Evolutionary conservation across 1,140 invertebrate species (phyloP).

Genomic region (Grapholita molesta): DNA sequence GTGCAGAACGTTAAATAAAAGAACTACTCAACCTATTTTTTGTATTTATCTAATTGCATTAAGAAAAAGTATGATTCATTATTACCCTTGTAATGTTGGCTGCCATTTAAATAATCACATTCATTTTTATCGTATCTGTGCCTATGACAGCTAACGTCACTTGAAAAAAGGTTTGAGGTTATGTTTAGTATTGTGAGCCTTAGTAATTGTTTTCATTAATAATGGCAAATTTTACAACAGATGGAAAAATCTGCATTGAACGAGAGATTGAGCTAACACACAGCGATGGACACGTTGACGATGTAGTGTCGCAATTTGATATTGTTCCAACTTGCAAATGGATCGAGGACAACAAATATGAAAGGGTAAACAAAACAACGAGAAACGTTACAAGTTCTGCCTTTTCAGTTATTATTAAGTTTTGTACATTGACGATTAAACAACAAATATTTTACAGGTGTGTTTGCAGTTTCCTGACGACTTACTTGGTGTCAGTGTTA

Average conservation of each 20-base stretch:
- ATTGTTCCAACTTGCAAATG: constrained; percentile 76
- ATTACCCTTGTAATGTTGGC: not conserved
- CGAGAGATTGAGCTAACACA: constrained; percentile 41
- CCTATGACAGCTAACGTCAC: not conserved
- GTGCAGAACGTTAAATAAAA: no score
- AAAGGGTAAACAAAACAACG: constrained; percentile 81
- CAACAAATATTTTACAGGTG: constrained; percentile 78
- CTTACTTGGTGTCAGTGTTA: constrained; percentile 84
- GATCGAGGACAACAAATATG: constrained; percentile 82
- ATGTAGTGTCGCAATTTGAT: constrained; percentile 46
- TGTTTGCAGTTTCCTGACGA: constrained; percentile 95
- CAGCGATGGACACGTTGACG: constrained; percentile 29
- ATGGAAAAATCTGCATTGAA: constrained; percentile 63
- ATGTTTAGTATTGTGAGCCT: not conserved
- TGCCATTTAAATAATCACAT: not conserved
- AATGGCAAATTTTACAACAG: constrained; percentile 65
- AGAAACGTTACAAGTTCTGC: no score
- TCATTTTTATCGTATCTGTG: not conserved
- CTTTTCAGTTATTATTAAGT: constrained; percentile 15
- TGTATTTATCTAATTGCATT: no score
- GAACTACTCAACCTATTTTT: no score
- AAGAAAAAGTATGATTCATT: no score
- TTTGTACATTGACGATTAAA: constrained; percentile 13
- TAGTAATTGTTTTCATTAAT: constrained; percentile 16
- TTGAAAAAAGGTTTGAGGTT: not conserved